Base-by-base conservation (phyloP, 2,797 vertebrate genomes). In the Arrhamphus sclerolepis region DNA sequence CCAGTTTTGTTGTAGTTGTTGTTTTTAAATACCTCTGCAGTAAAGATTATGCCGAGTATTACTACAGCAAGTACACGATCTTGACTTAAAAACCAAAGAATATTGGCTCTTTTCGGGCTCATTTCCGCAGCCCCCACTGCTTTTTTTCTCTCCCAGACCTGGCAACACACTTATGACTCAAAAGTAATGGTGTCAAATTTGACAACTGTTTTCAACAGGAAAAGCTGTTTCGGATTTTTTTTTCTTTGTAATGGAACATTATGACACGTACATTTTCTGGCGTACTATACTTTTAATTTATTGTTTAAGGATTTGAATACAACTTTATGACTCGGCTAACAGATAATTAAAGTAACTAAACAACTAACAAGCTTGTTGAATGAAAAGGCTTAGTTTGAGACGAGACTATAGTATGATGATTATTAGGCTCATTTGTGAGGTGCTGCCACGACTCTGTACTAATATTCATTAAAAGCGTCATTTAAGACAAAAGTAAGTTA, bases 241-340 rank as follows among this genome's bases (percentile, higher is more conserved):
- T 20, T 19, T 6, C n/a, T n/a, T n/a, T n/a, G n/a, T n/a, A n/a
- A n/a, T n/a, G n/a, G n/a, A 3, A 4, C 16, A 9, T 26, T 20
- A 14, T 7, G 16, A 5, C 1, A 1, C 17, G 18, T 24, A 47
- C 2, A 24, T 20, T 16, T 21, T 19, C 28, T 38, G 16, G 0
- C 7, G 22, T 5, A 31, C 3, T 17, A 10, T 7, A 7, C 26
- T 8, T 13, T 24, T 13, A 18, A 18, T 24, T 6, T n/a, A 21
- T 4, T 18, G 7, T 49, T 10, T 17, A 31, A 9, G 11, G 17
- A 8, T 40, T 44, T 7, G 21, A 39, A 52, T 29, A 22, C 5
- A 75, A 64, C 62, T 56, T 63, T 38, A 56, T 26, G 43, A 59
- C 29, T 66, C 19, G 18, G 58, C 63, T 70, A 70, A 55, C 55